Percentiles rank a stretch among this genome's conserved stretches.
Conservation (phyloP, 2,113 vertebrate genomes). For the Anguilla rostrata region DNA sequence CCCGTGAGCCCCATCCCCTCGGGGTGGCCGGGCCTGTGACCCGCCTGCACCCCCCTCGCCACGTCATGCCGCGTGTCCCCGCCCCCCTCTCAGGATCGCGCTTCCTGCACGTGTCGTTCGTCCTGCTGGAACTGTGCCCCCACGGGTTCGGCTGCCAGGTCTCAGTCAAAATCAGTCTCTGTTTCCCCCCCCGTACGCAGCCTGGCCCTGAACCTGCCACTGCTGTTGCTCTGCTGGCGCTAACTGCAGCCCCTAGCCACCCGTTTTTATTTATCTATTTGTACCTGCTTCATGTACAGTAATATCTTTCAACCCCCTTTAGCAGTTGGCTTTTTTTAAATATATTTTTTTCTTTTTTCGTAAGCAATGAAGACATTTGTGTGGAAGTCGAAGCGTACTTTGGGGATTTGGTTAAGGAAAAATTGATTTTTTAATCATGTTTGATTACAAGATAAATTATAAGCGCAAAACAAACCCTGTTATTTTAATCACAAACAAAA, state of each 20-base stretch:
- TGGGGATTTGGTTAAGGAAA: neutral
- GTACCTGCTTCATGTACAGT: neutral
- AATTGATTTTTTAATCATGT: neutral
- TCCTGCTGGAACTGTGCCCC: neutral
- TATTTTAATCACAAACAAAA: no score
- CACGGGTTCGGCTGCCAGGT: neutral
- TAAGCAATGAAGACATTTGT: neutral
- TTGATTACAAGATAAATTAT: neutral
- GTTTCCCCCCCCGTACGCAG: neutral
- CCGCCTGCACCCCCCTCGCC: no score
- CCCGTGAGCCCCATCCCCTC: no score
- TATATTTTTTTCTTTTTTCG: neutral
- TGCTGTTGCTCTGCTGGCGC: neutral
- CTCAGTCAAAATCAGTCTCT: neutral
- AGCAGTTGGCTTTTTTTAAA: neutral
- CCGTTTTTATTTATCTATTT: neutral
- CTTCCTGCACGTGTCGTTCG: neutral
- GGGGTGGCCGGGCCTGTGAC: no score
- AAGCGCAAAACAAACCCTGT: neutral
- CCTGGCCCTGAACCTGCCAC: conserved; percentile 11
- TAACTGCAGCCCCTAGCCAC: neutral
- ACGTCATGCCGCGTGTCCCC: neutral
- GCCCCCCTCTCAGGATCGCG: neutral
- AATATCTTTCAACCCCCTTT: neutral
- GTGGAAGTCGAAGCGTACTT: neutral